phyloP scores from a whole-genome alignment of 2,113 vertebrate species.

The Cercocebus atys region DNA sequence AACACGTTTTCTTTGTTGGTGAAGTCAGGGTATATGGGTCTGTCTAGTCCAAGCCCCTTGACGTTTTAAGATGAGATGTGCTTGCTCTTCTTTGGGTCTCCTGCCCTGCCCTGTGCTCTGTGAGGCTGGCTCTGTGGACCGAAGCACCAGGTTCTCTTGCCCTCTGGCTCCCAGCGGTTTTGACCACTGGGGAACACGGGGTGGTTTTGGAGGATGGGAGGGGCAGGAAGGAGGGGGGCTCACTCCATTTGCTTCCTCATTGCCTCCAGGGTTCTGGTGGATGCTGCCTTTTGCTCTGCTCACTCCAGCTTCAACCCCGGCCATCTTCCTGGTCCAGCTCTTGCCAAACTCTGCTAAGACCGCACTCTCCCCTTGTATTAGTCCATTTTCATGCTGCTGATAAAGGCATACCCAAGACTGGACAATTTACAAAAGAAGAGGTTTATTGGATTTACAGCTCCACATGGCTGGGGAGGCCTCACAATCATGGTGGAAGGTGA shows the following conservation, averaged over 20 bases:
- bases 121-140: background rate
- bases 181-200: rapidly evolving
- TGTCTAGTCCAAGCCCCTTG: background rate
- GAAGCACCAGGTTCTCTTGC: background rate
- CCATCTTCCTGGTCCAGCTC: rapidly evolving
- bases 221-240: background rate
- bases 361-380: too few relatives aligned
- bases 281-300: too few relatives aligned
- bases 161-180: background rate
- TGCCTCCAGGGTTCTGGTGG: background rate
- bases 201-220: background rate
- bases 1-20: background rate
- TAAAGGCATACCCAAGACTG: too few relatives aligned
- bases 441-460: too few relatives aligned
- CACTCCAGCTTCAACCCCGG: background rate
- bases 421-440: too few relatives aligned
- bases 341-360: background rate
- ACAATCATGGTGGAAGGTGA: too few relatives aligned
- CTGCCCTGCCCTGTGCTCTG: rapidly evolving
- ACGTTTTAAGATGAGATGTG: background rate
- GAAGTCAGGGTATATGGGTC: background rate
- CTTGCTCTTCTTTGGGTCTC: background rate
- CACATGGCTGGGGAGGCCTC: too few relatives aligned
- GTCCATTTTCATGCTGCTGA: too few relatives aligned
- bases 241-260: background rate